Conservation (phyloP, 1,140 invertebrate genomes). For the Cydia strobilella region DNA sequence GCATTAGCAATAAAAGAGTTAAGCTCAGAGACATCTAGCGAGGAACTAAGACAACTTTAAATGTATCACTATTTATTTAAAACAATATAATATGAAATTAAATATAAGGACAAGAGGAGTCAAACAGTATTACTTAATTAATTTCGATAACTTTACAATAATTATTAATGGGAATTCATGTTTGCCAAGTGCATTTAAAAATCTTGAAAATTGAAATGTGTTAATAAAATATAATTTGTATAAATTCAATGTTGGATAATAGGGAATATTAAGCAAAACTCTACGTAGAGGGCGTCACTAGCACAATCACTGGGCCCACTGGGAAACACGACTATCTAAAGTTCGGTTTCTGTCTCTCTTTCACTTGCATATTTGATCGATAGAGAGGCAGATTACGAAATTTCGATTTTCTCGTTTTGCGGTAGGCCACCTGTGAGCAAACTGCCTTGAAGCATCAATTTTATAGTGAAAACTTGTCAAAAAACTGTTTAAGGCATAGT, state of each 20-base stretch:
- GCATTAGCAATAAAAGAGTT: not conserved
- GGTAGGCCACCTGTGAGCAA: too few species aligned
- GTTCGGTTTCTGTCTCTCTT: too few species aligned
- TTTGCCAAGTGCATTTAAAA: conserved; percentile 51
- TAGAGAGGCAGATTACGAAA: too few species aligned
- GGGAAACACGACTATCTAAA: too few species aligned
- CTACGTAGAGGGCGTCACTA: too few species aligned
- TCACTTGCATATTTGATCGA: too few species aligned
- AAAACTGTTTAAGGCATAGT: too few species aligned
- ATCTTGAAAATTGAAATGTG: conserved; percentile 41
- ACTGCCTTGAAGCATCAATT: too few species aligned
- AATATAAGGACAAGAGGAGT: conserved; percentile 56
- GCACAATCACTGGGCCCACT: too few species aligned
- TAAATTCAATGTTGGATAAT: conserved; percentile 30
- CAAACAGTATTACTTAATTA: conserved; percentile 78
- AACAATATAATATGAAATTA: conserved; percentile 17
- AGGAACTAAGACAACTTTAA: not conserved
- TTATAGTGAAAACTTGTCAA: too few species aligned
- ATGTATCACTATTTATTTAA: conserved; percentile 25
- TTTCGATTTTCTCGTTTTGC: too few species aligned
- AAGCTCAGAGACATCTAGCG: not conserved
- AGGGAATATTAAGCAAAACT: too few species aligned
- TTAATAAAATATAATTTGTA: conserved; percentile 38
- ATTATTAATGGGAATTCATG: conserved; percentile 44
- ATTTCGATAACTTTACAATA: conserved; percentile 70